Percentiles rank a stretch among this genome's conserved stretches.
These are phyloP conservation scores for Pelagia noctiluca DNA, from an alignment of 30 jellyfish, hydroid and myxozoan species.

Conservation along the genomic window DNA sequence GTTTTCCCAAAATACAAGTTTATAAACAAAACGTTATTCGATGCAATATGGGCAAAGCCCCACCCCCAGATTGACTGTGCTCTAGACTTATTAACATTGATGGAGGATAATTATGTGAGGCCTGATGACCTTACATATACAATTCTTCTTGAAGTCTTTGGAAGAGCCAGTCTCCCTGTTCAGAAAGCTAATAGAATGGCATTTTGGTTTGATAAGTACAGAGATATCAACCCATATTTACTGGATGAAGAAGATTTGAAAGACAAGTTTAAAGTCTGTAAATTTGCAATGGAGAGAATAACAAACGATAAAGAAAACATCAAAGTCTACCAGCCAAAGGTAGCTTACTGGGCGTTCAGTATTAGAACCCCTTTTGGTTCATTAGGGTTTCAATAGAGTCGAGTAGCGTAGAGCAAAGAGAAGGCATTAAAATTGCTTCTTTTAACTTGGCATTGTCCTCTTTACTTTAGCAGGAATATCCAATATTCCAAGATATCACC, in stretches of 20 bases:
- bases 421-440: too few relatives aligned
- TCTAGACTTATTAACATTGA: slow-evolving; percentile 82
- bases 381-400: too few relatives aligned
- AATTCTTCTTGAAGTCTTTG: slow-evolving; percentile 76
- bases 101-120: slow-evolving; percentile 90
- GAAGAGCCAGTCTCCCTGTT: slow-evolving; percentile 88
- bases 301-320: slow-evolving; percentile 69
- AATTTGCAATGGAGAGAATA: slow-evolving; percentile 84
- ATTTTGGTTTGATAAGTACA: slow-evolving; percentile 83
- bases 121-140: slow-evolving; percentile 89
- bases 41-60: slow-evolving; percentile 95
- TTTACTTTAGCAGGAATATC: too few relatives aligned
- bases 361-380: too few relatives aligned
- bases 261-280: slow-evolving; percentile 72
- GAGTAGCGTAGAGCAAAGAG: too few relatives aligned
- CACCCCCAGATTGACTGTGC: slow-evolving; percentile 94
- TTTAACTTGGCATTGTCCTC: too few relatives aligned
- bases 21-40: slow-evolving; percentile 74
- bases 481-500: too few relatives aligned
- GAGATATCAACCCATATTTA: slow-evolving; percentile 79
- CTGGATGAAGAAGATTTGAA: slow-evolving; percentile 86
- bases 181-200: slow-evolving; percentile 80
- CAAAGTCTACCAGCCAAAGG: slow-evolving; percentile 68
- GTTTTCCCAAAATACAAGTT: slow-evolving; percentile 88
- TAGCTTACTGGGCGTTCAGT: too few relatives aligned